phyloP scores from a whole-genome alignment of 2,113 vertebrate genomes.

The Lichenostomus cassidix region DNA sequence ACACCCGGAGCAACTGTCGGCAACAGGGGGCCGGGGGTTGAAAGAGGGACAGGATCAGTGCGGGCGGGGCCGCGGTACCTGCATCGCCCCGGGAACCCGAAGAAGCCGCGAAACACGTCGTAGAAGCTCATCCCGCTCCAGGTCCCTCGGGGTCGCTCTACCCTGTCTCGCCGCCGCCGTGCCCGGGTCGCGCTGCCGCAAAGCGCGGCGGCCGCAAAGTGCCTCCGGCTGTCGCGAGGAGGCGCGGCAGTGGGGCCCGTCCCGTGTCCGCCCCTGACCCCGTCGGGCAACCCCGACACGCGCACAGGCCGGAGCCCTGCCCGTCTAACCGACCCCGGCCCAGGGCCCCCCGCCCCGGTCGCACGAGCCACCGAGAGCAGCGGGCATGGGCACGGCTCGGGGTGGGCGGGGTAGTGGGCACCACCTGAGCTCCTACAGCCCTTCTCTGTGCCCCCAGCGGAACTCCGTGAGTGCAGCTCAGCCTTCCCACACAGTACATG shows the following conservation, averaged over 20 bases:
- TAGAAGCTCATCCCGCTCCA: not conserved
- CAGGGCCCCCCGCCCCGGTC: too few relatives aligned
- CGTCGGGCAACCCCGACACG: too few relatives aligned
- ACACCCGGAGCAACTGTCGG: not conserved
- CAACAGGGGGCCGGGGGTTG: not conserved
- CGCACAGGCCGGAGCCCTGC: too few relatives aligned
- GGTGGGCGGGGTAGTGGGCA: too few relatives aligned
- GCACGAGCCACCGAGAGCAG: too few relatives aligned
- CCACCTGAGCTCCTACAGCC: rapidly evolving
- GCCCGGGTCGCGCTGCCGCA: not conserved
- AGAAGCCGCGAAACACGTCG: conserved; percentile 7
- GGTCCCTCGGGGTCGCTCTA: rapidly evolving
- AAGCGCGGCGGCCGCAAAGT: not conserved
- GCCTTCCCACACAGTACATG: too few relatives aligned
- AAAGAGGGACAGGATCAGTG: not conserved
- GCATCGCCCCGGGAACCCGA: not conserved
- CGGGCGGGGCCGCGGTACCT: not conserved
- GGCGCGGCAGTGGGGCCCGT: too few relatives aligned
- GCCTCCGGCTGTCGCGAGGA: not conserved
- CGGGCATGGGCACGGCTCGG: too few relatives aligned
- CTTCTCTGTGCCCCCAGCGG: rapidly evolving
- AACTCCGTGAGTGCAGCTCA: rapidly evolving
- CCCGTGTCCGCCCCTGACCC: too few relatives aligned
- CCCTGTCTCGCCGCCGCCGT: not conserved
- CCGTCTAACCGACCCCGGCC: rapidly evolving